Conservation (phyloP, 2,888 invertebrate species). For the Chymomyza fuscimana region DNA sequence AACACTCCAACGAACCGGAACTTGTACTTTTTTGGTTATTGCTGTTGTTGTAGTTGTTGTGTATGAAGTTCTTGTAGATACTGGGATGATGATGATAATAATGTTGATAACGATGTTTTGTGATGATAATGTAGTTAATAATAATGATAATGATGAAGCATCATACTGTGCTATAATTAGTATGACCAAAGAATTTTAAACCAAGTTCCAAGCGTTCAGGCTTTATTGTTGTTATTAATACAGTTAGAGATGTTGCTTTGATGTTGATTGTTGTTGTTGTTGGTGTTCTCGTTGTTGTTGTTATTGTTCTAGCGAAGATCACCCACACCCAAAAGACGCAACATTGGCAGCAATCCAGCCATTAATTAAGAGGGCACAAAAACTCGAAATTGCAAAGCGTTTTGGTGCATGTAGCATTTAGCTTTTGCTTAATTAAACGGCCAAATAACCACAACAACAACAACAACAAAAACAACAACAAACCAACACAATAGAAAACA, state of each 20-base stretch:
- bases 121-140: background rate
- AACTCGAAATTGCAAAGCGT: slow-evolving; percentile 55
- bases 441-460: slow-evolving; percentile 27
- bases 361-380: slow-evolving; percentile 32
- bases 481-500: slow-evolving; percentile 15
- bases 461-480: slow-evolving; percentile 19
- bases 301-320: slow-evolving; percentile 4
- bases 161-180: slow-evolving; percentile 61
- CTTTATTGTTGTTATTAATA: slow-evolving; percentile 8
- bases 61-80: background rate
- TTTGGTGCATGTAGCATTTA: slow-evolving; percentile 56
- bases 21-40: slow-evolving; percentile 26
- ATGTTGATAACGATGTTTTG: background rate
- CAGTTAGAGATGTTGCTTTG: background rate
- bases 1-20: slow-evolving; percentile 57
- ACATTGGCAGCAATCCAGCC: slow-evolving; percentile 17
- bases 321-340: slow-evolving; percentile 2
- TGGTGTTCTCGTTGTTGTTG: background rate
- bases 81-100: background rate
- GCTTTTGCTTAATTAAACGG: slow-evolving; percentile 64
- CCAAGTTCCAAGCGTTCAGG: slow-evolving; percentile 47
- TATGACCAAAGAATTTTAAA: slow-evolving; percentile 40
- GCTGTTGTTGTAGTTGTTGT: background rate
- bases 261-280: background rate
- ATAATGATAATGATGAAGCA: slow-evolving; percentile 42